Evolutionary conservation across 2,888 invertebrate species (phyloP).

Genomic region (Ophraella communa): DNA sequence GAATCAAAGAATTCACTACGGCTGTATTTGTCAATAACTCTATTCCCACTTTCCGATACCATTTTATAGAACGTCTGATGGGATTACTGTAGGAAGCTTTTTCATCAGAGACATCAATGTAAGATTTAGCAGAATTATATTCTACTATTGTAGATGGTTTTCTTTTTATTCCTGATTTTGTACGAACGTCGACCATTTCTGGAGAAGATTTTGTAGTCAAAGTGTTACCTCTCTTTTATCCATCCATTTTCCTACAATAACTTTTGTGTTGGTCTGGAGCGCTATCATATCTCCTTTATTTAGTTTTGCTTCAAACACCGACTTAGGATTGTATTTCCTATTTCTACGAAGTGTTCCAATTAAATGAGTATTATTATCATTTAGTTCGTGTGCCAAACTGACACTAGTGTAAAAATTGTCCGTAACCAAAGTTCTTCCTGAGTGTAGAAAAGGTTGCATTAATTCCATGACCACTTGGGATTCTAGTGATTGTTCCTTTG

Average conservation of each 20-base stretch:
- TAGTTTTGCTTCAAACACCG: slow-evolving; percentile 32
- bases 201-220: neutral
- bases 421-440: slow-evolving; percentile 39
- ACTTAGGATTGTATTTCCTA: slow-evolving; percentile 34
- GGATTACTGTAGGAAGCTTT: neutral
- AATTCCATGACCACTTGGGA: slow-evolving; percentile 38
- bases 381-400: slow-evolving; percentile 29
- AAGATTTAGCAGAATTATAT: slow-evolving; percentile 10
- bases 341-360: slow-evolving; percentile 35
- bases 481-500: slow-evolving; percentile 4
- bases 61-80: slow-evolving; percentile 1
- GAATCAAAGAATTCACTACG: slow-evolving; percentile 12
- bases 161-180: neutral
- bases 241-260: slow-evolving; percentile 13
- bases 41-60: slow-evolving; percentile 17
- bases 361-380: slow-evolving; percentile 31
- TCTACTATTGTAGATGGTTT: slow-evolving; percentile 1
- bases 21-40: neutral
- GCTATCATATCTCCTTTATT: slow-evolving; percentile 32
- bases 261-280: slow-evolving; percentile 29
- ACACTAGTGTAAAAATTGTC: slow-evolving; percentile 44
- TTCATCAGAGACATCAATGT: slow-evolving; percentile 3
- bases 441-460: slow-evolving; percentile 36
- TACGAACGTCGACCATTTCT: neutral
- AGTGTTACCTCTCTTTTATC: slow-evolving; percentile 7